Evolutionary conservation across 1,140 invertebrate genomes (phyloP).

Genomic region (Delia radicum): DNA sequence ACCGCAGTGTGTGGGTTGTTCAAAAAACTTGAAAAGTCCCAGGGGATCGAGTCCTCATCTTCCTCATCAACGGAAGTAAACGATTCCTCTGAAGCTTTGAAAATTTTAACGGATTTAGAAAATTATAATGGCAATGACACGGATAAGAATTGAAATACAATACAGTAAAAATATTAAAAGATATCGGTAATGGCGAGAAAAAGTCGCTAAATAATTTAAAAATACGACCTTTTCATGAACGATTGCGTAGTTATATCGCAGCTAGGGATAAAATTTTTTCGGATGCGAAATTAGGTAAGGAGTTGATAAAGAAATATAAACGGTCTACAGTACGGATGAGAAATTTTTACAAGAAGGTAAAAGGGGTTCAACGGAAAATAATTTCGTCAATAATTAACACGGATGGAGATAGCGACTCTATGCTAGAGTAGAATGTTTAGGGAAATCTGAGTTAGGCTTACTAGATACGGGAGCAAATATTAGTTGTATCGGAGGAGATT

Average conservation of each 20-base stretch:
- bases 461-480: neutral
- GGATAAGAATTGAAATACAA: neutral
- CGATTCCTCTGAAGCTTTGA: too few relatives aligned
- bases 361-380: neutral
- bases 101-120: neutral
- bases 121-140: neutral
- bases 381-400: neutral
- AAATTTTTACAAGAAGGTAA: neutral
- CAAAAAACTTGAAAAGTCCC: neutral
- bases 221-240: neutral
- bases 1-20: conserved; percentile 4
- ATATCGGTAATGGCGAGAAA: neutral
- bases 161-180: neutral
- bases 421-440: neutral
- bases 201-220: too few relatives aligned
- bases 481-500: neutral
- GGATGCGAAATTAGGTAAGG: neutral
- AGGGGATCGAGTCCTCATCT: neutral
- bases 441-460: neutral
- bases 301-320: neutral
- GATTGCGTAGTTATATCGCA: neutral
- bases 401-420: neutral
- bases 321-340: neutral
- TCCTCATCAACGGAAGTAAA: neutral
- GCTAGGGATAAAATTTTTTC: neutral